Evolutionary conservation across 2,113 vertebrate species (phyloP).

Genomic region (Lasiurus borealis): DNA sequence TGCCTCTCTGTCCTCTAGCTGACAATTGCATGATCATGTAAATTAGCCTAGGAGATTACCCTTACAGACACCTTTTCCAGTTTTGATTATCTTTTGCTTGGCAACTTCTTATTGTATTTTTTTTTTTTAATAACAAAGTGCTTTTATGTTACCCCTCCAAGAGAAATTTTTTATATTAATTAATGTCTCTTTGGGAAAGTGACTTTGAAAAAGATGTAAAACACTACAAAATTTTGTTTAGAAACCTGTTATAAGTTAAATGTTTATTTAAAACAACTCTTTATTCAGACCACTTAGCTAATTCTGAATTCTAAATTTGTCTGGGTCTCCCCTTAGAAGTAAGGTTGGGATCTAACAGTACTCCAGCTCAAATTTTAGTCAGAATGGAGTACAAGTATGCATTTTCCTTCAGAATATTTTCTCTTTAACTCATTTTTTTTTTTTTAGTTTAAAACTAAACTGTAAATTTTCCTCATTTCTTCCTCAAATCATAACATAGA

Average conservation of each 20-base stretch:
- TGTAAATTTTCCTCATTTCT: background rate
- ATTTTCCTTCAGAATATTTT: constrained; percentile 21
- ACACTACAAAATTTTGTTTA: background rate
- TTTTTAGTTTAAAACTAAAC: background rate
- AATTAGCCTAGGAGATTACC: background rate
- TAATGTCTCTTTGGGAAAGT: background rate
- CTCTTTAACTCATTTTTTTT: background rate
- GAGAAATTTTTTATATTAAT: background rate
- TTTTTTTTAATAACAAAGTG: background rate
- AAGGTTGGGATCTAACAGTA: background rate
- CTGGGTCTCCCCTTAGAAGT: background rate
- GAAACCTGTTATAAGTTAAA: background rate
- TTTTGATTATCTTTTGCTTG: background rate
- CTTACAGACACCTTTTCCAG: background rate
- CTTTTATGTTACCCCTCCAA: background rate
- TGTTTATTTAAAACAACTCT: background rate
- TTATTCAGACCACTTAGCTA: background rate
- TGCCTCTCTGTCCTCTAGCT: background rate
- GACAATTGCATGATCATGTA: background rate
- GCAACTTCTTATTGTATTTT: background rate
- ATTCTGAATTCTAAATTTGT: constrained; percentile 32
- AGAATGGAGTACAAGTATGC: background rate
- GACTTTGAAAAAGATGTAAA: constrained; percentile 24
- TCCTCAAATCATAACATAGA: background rate
- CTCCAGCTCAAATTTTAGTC: background rate